phyloP scores from a whole-genome alignment of 2,797 vertebrate species.

The Natrix natrix region DNA sequence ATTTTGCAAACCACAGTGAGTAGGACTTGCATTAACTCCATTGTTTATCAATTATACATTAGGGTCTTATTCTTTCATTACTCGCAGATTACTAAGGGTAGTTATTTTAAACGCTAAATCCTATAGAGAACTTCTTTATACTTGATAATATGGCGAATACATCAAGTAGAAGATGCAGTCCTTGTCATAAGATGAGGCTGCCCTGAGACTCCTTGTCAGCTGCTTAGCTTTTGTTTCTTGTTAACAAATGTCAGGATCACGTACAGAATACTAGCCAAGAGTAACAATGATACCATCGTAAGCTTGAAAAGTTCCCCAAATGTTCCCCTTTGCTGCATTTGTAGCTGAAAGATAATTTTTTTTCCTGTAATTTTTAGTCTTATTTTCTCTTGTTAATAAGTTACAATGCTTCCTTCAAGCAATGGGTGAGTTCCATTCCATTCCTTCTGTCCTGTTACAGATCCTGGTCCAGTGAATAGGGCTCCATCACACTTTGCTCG shows the following conservation, averaged over 20 bases:
- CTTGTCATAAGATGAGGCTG: neutral
- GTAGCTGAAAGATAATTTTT: neutral
- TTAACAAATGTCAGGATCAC: neutral
- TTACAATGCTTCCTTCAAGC: neutral
- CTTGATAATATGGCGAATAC: neutral
- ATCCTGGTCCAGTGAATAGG: constrained; percentile 76
- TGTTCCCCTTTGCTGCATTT: neutral
- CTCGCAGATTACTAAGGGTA: neutral
- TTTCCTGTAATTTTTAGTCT: neutral
- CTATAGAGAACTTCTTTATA: neutral
- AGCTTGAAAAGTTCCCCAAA: neutral
- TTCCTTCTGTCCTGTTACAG: constrained; percentile 50
- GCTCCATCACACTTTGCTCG: constrained; percentile 80
- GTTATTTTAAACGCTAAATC: neutral
- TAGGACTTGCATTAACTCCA: neutral
- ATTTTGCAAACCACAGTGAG: neutral
- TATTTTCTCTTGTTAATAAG: neutral
- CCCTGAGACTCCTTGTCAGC: neutral
- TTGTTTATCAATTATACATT: neutral
- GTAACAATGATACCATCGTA: neutral
- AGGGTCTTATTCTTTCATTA: neutral
- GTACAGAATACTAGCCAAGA: neutral
- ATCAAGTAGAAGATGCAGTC: neutral
- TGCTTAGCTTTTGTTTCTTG: neutral
- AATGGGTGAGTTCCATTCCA: neutral